Base-by-base conservation (phyloP, 2,113 vertebrate species). In the Ageneiosus marmoratus region DNA sequence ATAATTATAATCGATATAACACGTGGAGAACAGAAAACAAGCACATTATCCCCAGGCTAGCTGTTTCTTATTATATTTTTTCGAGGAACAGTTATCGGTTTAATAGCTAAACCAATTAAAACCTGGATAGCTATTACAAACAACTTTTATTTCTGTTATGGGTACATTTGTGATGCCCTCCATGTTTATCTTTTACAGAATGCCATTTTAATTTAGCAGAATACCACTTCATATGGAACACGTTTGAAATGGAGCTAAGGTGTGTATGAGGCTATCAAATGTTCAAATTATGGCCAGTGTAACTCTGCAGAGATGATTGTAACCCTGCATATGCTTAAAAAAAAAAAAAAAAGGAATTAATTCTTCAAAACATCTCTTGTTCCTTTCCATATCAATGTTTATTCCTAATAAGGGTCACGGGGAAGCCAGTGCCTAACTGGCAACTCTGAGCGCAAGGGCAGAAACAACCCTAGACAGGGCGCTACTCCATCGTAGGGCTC, bases 11-110 rank as follows among this genome's bases (percentile, higher is more conserved):
- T 8, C 29, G 6, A 7, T 56, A 56, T 58, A 48, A 50, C 18
- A 24, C 22, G 46, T 46, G 32, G 4, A 67, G 27, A 50, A 48
- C 27, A 73, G 76, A 50, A 84, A 84, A 72, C 18, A 79, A 84
- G 20, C 48, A 32, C 53, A 70, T 83, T 78, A 72, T 84, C 41
- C 60, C 16, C 20, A 12, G 12, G 15, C 65, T 20, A 72, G 37
- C 18, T n/a, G 5, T 16, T 58, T 48, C 29, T 7, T 63, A 15
- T 48, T 48, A 24, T 56, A 32, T 56, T 56, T 69, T 77, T 83
- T 58, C 41, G 9, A 63, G 56, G 41, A 78, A 69, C 9, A 12
- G 18, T 79, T 74, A 22, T 62, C 63, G 50, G 50, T 55, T 75
- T 82, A 20, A 50, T 41, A 75, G 51, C 4, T 65, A 58, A 48